Base-by-base conservation (phyloP, 2,888 invertebrate species). In the Chaetogeoica ovagalla region DNA sequence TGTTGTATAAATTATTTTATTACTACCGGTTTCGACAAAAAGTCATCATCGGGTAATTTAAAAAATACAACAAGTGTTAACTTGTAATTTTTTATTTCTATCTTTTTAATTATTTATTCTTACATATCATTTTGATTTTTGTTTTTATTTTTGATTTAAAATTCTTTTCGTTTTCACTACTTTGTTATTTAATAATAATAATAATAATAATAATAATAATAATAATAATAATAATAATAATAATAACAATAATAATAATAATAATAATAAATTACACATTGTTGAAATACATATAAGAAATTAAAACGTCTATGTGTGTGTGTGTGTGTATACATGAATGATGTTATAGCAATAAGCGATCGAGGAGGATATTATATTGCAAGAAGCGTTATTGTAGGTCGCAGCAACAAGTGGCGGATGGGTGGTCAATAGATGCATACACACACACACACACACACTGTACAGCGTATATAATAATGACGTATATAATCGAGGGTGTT, bases 401-500 rank as follows among this genome's bases (percentile, higher is more conserved):
- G 65, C 55, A 43, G 65, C 55, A 43, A 74, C 74, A 74, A 74
- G 63, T 74, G 65, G 74, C 17, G 13, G 74, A 74, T 74, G 74
- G 74, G 74, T 74, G 74, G 74, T 74, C 74, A 74, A 74, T 39
- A 74, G 62, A 73, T 73, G 52, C 48, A 30, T 73, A 30, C n/a
- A 62, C 52, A 73, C 62, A 37, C 30, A 23, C 7, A 73, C 37
- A 7, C 23, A 60, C 17, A 72, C 6, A 68, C 17, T 43, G 21
- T 71, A 23, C 15, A 65, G n/a, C 8, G 11, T 23, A 70, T 23
- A 21, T 21, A 21, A 11, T 59, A n/a, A 74, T 74, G 65, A n/a
- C n/a, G n/a, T n/a, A 69, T 69, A 55, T 69, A 60, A 77, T 55
- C 77, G 70, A 79, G 77, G 77, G 70, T 79, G 70, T 70, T 70